Evolutionary conservation across 2,797 vertebrate genomes (phyloP).

Genomic region (Staurois parvus): DNA sequence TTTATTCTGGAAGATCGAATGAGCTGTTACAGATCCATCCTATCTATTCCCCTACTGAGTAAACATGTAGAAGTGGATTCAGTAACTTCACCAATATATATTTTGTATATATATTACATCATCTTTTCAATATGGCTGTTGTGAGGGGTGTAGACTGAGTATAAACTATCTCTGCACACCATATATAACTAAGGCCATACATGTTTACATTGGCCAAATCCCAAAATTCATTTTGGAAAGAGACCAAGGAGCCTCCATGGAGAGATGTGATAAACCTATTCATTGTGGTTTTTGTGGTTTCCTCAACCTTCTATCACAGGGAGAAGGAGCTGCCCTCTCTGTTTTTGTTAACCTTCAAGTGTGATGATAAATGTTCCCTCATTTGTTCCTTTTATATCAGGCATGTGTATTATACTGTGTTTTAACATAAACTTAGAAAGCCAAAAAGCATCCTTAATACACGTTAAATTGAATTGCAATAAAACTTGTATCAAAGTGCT

Average conservation of each 20-base stretch:
- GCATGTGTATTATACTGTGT: slow-evolving; percentile 37
- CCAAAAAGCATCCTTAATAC: slow-evolving; percentile 18
- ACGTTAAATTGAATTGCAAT: background rate
- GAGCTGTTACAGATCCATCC: background rate
- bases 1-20: background rate
- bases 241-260: slow-evolving; percentile 45
- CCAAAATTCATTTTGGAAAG: slow-evolving; percentile 51
- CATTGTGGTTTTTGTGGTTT: slow-evolving; percentile 59
- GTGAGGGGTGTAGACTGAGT: background rate
- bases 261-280: slow-evolving; percentile 52
- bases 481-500: background rate
- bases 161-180: slow-evolving; percentile 31
- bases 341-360: slow-evolving; percentile 59
- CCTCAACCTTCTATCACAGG: slow-evolving; percentile 54
- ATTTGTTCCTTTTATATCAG: slow-evolving; percentile 37
- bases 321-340: slow-evolving; percentile 56
- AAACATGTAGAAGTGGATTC: background rate
- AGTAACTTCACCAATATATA: slow-evolving; percentile 29
- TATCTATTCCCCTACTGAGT: background rate
- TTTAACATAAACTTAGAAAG: slow-evolving; percentile 37
- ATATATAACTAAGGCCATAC: slow-evolving; percentile 21
- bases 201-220: slow-evolving; percentile 44
- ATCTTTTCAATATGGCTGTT: slow-evolving; percentile 42
- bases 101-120: slow-evolving; percentile 54
- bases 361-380: slow-evolving; percentile 56